Evolutionary conservation across 2,797 vertebrate genomes (phyloP), one percentile per base, ranked within the genome.

Genomic region (Vespertilio murinus): DNA sequence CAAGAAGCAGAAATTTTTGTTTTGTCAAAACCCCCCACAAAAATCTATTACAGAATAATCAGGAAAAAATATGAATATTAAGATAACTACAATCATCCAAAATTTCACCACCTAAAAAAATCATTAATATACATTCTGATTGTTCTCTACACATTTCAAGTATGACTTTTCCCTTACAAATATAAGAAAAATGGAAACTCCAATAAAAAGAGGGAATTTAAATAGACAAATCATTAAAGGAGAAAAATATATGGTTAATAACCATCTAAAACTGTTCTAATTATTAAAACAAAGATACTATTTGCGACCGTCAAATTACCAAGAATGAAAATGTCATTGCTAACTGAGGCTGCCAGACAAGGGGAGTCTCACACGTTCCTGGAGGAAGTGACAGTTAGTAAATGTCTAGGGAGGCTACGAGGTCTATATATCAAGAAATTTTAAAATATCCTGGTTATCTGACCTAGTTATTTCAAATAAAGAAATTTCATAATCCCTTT

Each of bases 161-260:
- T 61, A 40, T 61, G 14, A 14, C 16, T 35, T 61, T 85, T 52
- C n/a, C 64, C 16, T 70, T 64, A 35, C 18, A 56, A 84, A 87
- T 49, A 16, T 16, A 49, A 61, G 18, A 74, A 91, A 88, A 88
- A 73, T 56, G 3, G 28, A 59, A 91, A 73, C 18, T 40, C 25
- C 54, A 83, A 64, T 78, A 79, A 95, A 73, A 94, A 92, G 54
- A 70, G 28, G 84, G 33, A 9, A 65, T 74, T 45, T 70, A 71
- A 79, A 65, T 59, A 91, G 49, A 88, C 33, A 91, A 67, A 84
- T 65, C 49, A 61, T 13, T 70, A 84, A 88, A 89, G 69, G 78
- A 71, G 22, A 49, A 87, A 74, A 38, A 67, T 8, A 79, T 75
- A 35, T 30, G 18, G 25, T 56, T 75, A 83, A 88, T 47, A 83